Percentiles rank a stretch among this genome's conserved stretches.
Conservation (phyloP, 2,888 invertebrate species). For the Apodemia mormo region DNA sequence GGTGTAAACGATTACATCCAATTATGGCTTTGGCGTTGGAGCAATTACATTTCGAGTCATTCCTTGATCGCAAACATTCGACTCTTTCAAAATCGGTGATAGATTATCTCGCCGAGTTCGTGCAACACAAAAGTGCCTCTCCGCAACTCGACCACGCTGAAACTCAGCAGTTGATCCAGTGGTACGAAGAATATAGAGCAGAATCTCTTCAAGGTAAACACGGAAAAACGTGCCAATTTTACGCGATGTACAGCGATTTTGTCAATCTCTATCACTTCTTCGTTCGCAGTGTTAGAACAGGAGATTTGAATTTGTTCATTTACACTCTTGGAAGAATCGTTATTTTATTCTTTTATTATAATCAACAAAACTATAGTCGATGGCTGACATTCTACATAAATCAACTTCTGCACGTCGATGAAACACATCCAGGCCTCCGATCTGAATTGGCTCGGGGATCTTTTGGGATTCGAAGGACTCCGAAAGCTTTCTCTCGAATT, state of each 20-base stretch:
- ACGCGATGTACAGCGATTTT: constrained; percentile 37
- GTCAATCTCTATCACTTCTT: constrained; percentile 36
- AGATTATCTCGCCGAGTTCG: constrained; percentile 48
- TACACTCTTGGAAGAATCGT: constrained; percentile 36
- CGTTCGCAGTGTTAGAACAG: constrained; percentile 38
- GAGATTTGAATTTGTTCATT: constrained; percentile 36
- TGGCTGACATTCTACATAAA: constrained; percentile 25
- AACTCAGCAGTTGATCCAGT: constrained; percentile 46
- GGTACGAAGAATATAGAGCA: constrained; percentile 37
- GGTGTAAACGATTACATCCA: constrained; percentile 46
- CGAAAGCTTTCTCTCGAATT: constrained; percentile 32
- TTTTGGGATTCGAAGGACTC: constrained; percentile 26
- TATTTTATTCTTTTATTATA: constrained; percentile 38
- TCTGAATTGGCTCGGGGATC: no score
- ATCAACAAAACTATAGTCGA: constrained; percentile 37
- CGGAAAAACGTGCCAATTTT: constrained; percentile 38
- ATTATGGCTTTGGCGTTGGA: constrained; percentile 40
- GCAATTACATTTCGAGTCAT: constrained; percentile 43
- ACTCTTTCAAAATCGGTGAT: constrained; percentile 37
- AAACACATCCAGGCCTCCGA: constrained; percentile 32
- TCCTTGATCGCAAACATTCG: constrained; percentile 34
- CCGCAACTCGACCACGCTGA: constrained; percentile 36
- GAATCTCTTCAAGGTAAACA: constrained; percentile 24
- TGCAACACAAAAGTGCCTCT: constrained; percentile 51
- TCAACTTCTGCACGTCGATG: constrained; percentile 25